Evolutionary conservation across 2,888 invertebrate genomes (phyloP).

Genomic region (Tetragonula carbonaria): DNA sequence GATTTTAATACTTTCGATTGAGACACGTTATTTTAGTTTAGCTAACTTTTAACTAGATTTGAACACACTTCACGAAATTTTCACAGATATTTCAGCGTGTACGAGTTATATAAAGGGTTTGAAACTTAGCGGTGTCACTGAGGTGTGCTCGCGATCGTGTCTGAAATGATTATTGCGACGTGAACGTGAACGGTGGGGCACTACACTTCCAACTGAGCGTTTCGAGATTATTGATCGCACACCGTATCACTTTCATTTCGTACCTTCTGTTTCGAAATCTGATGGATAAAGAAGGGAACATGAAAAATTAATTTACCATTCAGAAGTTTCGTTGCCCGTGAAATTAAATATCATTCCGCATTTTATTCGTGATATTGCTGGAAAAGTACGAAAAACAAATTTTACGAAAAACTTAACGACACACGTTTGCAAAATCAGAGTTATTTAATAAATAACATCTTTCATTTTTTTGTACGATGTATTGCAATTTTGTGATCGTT

Average conservation of each 20-base stretch:
- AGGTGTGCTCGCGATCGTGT: neutral
- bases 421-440: no score
- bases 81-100: neutral
- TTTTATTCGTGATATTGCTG: no score
- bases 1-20: neutral
- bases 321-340: no score
- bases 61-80: neutral
- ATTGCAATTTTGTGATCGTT: no score
- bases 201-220: slow-evolving; percentile 4
- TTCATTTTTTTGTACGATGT: no score
- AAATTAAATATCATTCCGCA: no score
- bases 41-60: neutral
- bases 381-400: no score
- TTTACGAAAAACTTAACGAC: no score
- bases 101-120: neutral
- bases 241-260: slow-evolving; percentile 23
- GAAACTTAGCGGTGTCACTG: neutral
- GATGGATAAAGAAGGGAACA: neutral
- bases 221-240: slow-evolving; percentile 44
- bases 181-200: slow-evolving; percentile 2
- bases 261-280: neutral
- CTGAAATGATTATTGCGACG: slow-evolving; percentile 34
- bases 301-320: neutral
- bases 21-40: neutral
- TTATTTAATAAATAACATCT: no score